Evolutionary conservation across 2,113 vertebrate genomes (phyloP), one percentile per base, ranked within the genome.

Genomic region (Pluvianellus socialis): DNA sequence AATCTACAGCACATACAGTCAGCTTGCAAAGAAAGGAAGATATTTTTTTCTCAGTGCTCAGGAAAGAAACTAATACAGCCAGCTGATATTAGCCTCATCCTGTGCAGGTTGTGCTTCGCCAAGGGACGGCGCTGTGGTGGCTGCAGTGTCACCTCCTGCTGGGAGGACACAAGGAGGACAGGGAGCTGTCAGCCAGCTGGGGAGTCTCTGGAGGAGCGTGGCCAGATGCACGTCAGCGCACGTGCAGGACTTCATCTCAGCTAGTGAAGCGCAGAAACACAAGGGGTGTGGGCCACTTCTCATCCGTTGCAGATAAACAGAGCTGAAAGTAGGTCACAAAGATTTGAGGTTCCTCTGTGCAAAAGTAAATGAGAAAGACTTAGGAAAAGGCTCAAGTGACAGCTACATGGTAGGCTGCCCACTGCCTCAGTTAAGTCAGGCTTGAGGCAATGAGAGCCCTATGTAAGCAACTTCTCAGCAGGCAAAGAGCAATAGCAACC

Each of bases 171-270:
- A 17, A n/a, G 8, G 30, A 76, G 66, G 10, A 52, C 1, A 1
- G 19, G 28, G 53, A 18, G 11, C 63, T 77, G 33, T 33, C 63
- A 80, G n/a, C 19, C 53, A 35, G n/a, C 28, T 10, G 10, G 16
- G 19, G 17, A 9, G 9, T 65, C 49, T 71, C 72, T n/a, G 1
- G 1, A 10, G 40, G 2, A 90, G 4, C 79, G 66, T 0, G 0
- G 59, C 30, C 63, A 8, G 0, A 23, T 73, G 72, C 74, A 26
- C 59, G 67, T 40, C 55, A 91, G 56, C 0, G 0, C 3, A 1
- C 3, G 6, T 8, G 2, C 44, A 55, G 86, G 32, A 22, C 44
- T 85, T 63, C 63, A 26, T 67, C 65, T 62, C 61, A 30, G 59
- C 23, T 47, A 56, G 12, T 3, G 30, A 84, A 40, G 53, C 3